Evolutionary conservation across 2,113 vertebrate species (phyloP).

Genomic region (Myrmophylax atrothorax): DNA sequence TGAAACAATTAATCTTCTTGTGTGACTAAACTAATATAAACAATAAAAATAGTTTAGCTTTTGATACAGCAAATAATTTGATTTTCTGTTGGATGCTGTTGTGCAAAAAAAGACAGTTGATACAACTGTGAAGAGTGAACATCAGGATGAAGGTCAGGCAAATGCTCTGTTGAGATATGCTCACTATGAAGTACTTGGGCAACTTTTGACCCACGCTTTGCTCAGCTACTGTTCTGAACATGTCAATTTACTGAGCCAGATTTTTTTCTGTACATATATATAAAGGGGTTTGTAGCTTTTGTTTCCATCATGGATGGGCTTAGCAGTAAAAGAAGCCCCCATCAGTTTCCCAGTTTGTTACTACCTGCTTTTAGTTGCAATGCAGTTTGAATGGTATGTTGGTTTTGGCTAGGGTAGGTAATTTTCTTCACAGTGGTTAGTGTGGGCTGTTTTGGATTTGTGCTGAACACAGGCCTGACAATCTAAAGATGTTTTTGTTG

Average conservation of each 20-base stretch:
- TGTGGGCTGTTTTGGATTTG: neutral
- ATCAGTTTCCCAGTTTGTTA: neutral
- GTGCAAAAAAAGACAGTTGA: neutral
- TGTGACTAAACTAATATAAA: neutral
- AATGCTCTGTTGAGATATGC: neutral
- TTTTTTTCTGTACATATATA: neutral
- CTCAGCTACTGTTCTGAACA: neutral
- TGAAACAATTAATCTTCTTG: neutral
- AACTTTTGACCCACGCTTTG: neutral
- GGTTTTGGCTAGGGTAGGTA: neutral
- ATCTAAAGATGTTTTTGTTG: neutral
- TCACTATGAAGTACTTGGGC: neutral
- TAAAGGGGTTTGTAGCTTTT: neutral
- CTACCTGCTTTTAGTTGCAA: neutral
- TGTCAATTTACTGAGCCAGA: neutral
- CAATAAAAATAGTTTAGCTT: neutral
- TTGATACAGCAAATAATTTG: neutral
- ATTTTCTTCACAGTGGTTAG: neutral
- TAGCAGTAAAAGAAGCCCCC: neutral
- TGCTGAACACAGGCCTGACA: neutral
- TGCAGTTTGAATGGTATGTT: fast-evolving
- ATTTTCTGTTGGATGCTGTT: neutral
- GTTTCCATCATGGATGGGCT: neutral
- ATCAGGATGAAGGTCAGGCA: neutral
- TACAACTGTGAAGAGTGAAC: neutral